Conservation (phyloP, 2,888 invertebrate genomes). For the Lepidocyrtoides sp. region DNA sequence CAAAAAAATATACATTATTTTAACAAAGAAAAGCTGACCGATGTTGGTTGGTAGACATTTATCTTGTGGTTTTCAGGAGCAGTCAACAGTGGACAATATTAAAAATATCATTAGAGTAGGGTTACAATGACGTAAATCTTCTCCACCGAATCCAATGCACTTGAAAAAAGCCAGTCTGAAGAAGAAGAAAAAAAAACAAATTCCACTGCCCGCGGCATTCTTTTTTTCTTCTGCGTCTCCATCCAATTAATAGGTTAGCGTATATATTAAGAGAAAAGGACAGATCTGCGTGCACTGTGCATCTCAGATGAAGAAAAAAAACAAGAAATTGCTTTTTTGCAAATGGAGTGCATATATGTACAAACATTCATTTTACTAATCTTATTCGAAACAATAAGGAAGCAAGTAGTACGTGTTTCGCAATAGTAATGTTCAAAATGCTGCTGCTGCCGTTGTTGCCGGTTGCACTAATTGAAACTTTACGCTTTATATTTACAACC, state of each 20-base stretch:
- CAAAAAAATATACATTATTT: background rate
- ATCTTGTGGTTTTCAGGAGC: background rate
- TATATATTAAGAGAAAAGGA: background rate
- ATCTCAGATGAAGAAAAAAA: no score
- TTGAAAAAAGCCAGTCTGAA: background rate
- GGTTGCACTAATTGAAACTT: slow-evolving; percentile 11
- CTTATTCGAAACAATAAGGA: slow-evolving; percentile 38
- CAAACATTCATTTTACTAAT: background rate
- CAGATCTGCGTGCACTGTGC: no score
- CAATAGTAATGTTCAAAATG: slow-evolving; percentile 3
- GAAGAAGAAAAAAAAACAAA: background rate
- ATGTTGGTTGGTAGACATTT: background rate
- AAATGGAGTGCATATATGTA: background rate
- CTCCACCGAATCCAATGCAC: background rate
- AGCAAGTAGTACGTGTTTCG: slow-evolving; percentile 34
- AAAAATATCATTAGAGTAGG: slow-evolving; percentile 26
- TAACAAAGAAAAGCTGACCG: background rate
- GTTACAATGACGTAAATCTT: slow-evolving; percentile 69
- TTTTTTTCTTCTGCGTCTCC: background rate
- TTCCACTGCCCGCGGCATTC: background rate
- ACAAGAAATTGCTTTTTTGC: background rate
- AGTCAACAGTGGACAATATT: slow-evolving; percentile 43
- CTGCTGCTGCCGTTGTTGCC: background rate
- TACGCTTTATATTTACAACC: slow-evolving; percentile 49
- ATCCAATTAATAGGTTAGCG: slow-evolving; percentile 9